These are phyloP conservation scores for Hyla sarda DNA, from an alignment of 2,113 vertebrate species.

Conservation along the genomic window DNA sequence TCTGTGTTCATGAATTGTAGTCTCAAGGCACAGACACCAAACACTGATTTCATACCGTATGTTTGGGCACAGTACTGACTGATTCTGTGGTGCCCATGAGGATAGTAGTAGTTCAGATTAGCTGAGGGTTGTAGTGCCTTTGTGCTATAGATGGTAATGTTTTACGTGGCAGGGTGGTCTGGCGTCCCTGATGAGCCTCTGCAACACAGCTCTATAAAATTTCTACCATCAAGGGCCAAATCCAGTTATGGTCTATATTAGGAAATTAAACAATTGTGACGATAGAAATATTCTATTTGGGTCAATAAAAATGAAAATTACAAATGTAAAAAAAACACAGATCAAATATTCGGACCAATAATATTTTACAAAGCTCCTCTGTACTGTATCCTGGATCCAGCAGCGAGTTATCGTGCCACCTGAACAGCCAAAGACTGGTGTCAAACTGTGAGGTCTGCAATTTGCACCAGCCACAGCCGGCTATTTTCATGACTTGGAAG, in stretches of 20 bases:
- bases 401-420: neutral
- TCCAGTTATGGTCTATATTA: neutral
- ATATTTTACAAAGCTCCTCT: slow-evolving; percentile 17
- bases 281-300: neutral
- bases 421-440: neutral
- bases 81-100: too few relatives aligned
- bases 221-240: too few relatives aligned
- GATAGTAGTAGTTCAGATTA: too few relatives aligned
- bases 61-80: too few relatives aligned
- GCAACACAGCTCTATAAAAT: too few relatives aligned
- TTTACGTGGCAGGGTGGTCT: too few relatives aligned
- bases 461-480: slow-evolving; percentile 38
- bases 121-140: too few relatives aligned
- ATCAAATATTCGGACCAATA: neutral
- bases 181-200: too few relatives aligned
- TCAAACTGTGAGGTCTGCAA: slow-evolving; percentile 21
- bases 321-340: neutral
- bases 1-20: too few relatives aligned
- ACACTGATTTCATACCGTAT: too few relatives aligned
- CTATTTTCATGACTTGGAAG: slow-evolving; percentile 45
- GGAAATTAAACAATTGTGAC: neutral
- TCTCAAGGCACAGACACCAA: too few relatives aligned
- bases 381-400: neutral
- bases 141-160: too few relatives aligned
- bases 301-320: neutral